Evolutionary conservation across 1,140 invertebrate genomes (phyloP).

Genomic region (Neuroterus valhalla): DNA sequence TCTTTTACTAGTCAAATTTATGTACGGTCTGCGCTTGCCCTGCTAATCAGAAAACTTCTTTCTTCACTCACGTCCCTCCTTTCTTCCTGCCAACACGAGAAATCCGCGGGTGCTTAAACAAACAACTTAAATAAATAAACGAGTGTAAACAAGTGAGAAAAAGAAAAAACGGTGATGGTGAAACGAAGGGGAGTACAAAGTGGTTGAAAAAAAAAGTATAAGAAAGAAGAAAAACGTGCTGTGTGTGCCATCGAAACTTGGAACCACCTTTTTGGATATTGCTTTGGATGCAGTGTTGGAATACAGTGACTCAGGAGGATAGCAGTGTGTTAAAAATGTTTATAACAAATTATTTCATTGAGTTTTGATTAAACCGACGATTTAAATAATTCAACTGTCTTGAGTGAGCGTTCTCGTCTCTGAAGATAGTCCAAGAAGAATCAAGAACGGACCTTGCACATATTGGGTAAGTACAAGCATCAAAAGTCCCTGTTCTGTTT

Average conservation of each 20-base stretch:
- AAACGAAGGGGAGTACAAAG: not conserved
- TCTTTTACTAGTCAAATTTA: not conserved
- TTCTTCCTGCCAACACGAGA: not conserved
- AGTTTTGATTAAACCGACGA: not conserved
- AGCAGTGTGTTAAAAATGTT: conserved; percentile 14
- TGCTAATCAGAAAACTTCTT: not conserved
- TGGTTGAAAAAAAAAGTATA: not conserved
- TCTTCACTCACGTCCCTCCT: not conserved
- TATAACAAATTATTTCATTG: not conserved
- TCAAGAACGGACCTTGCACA: not conserved
- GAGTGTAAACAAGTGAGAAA: conserved; percentile 7
- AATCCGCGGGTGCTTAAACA: not conserved
- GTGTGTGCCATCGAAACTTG: not conserved
- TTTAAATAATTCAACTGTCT: not conserved
- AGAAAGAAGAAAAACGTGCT: not conserved
- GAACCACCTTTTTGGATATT: conserved; percentile 26
- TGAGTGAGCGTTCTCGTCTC: not conserved
- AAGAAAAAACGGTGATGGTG: not conserved
- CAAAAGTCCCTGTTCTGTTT: not conserved
- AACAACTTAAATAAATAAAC: not conserved
- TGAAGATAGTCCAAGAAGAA: not conserved
- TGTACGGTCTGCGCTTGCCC: not conserved
- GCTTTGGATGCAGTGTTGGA: conserved; percentile 57
- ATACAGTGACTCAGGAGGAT: conserved; percentile 53
- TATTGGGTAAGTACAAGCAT: not conserved